Conservation (phyloP, 2,797 vertebrate species). For the Sphenopsis melanotis region DNA sequence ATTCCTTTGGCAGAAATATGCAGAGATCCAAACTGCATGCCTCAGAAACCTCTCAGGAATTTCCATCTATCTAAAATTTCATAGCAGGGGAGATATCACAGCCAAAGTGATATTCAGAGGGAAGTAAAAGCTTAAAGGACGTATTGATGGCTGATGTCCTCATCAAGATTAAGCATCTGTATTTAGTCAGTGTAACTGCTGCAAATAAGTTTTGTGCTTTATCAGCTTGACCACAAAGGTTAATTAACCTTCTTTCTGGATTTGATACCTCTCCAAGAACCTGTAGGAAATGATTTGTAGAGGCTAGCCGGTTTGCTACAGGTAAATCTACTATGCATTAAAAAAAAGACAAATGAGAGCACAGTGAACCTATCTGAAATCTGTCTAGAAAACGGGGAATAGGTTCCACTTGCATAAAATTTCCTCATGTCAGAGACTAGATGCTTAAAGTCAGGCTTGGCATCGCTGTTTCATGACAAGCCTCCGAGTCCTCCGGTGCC, state of each 20-base stretch:
- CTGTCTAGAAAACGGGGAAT: neutral
- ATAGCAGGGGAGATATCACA: neutral
- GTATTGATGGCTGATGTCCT: neutral
- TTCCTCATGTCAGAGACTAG: neutral
- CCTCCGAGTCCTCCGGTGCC: neutral
- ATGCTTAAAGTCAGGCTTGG: neutral
- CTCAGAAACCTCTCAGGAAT: neutral
- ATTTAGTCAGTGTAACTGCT: neutral
- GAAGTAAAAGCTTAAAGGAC: neutral
- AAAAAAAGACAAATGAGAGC: neutral
- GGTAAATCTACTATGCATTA: neutral
- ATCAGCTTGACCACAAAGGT: neutral
- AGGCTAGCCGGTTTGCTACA: neutral
- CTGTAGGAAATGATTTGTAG: constrained; percentile 4
- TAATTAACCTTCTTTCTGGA: constrained; percentile 28
- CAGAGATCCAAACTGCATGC: neutral
- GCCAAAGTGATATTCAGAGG: neutral
- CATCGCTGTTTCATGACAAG: neutral
- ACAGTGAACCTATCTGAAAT: neutral
- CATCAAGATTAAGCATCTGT: constrained; percentile 3
- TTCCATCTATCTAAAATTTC: neutral
- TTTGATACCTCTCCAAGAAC: constrained; percentile 23
- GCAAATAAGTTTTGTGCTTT: constrained; percentile 38
- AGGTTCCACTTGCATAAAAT: neutral
- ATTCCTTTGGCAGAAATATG: neutral